A percentile compares a stretch with the other conserved stretches of the same genome.
Conservation (phyloP, 1,140 invertebrate genomes). For the Planococcus citri region DNA sequence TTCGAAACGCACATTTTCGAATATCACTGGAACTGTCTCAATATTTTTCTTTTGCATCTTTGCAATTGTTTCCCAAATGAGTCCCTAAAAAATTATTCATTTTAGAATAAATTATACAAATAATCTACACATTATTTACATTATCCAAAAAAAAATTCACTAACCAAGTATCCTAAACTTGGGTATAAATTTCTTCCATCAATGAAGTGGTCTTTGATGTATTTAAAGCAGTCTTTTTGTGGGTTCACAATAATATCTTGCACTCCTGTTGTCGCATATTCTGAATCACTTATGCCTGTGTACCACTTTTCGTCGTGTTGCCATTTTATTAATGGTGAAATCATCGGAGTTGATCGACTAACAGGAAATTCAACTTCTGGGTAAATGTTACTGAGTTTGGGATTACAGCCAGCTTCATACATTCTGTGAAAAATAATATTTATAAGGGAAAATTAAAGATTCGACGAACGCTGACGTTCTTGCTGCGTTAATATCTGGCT, state of each 20-base stretch:
- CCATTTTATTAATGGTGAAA: constrained; percentile 58
- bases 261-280: not conserved
- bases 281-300: not conserved
- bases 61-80: constrained; percentile 83
- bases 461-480: too few species aligned
- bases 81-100: constrained; percentile 30
- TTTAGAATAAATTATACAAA: too few species aligned
- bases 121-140: too few species aligned
- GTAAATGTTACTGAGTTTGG: constrained; percentile 47
- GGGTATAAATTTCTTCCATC: constrained; percentile 88
- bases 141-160: constrained; percentile 22
- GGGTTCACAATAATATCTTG: not conserved
- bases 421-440: constrained; percentile 37
- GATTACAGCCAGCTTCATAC: constrained; percentile 48
- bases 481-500: too few species aligned
- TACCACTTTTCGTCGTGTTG: constrained; percentile 35
- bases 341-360: constrained; percentile 54
- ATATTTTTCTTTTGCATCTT: constrained; percentile 55
- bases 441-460: not conserved
- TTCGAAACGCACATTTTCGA: constrained; percentile 73
- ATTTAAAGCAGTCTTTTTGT: constrained; percentile 46
- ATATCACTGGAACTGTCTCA: constrained; percentile 64
- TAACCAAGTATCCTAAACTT: constrained; percentile 82
- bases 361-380: constrained; percentile 53
- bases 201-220: constrained; percentile 72